These are phyloP conservation scores for Pristiophorus japonicus DNA, from an alignment of 2,113 vertebrate species.

Conservation along the genomic window DNA sequence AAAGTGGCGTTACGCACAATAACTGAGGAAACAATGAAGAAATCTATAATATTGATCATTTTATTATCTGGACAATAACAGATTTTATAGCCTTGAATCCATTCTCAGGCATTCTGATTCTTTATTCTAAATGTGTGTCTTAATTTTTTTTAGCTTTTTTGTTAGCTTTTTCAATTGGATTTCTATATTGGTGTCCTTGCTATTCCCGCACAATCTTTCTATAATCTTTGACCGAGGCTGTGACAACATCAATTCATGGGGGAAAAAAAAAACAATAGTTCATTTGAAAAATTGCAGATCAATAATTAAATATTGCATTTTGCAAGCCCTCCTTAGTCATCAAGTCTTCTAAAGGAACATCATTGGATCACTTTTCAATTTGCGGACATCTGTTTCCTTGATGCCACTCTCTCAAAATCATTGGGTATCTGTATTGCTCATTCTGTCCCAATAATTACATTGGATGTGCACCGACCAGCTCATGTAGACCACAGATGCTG, in stretches of 20 bases:
- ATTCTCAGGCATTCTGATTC: background rate
- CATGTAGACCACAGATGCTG: background rate
- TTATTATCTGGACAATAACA: background rate
- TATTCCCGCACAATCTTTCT: no score
- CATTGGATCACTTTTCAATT: background rate
- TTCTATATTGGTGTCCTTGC: background rate
- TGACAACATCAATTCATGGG: background rate
- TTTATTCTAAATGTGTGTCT: background rate
- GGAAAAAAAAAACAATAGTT: background rate
- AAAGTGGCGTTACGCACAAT: background rate
- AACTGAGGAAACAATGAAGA: background rate
- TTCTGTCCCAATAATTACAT: background rate
- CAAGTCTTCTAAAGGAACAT: background rate
- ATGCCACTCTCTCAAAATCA: background rate
- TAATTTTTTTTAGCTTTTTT: background rate
- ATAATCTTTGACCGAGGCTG: background rate
- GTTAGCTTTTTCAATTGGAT: background rate
- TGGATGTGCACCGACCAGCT: background rate
- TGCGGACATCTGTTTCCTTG: background rate
- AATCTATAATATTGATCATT: background rate
- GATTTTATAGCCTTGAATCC: background rate
- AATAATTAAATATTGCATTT: background rate
- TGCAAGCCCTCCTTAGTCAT: background rate
- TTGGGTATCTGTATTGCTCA: background rate
- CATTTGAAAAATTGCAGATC: background rate